These are phyloP conservation scores for Indicator maculatus DNA, from an alignment of 2,113 vertebrate genomes.

Conservation along the genomic window DNA sequence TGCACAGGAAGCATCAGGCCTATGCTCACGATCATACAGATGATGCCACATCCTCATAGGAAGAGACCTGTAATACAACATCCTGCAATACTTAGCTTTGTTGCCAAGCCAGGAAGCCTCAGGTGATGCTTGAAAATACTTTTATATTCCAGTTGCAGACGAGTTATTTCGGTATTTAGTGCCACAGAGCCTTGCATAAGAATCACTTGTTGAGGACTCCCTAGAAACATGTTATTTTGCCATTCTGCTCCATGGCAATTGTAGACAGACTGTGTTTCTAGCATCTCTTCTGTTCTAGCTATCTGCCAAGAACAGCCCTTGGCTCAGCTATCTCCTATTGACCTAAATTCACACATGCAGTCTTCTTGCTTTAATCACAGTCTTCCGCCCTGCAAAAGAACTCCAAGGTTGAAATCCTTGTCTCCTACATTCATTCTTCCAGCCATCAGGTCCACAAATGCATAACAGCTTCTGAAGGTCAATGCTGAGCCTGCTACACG, in stretches of 20 bases:
- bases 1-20: not conserved
- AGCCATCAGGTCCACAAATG: not conserved
- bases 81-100: not conserved
- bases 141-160: not conserved
- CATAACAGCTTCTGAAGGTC: not conserved
- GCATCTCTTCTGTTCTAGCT: not conserved
- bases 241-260: not conserved
- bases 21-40: accelerated
- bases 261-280: not conserved
- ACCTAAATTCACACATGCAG: not conserved
- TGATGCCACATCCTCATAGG: not conserved
- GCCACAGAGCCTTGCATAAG: not conserved
- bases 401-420: not conserved
- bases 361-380: not conserved
- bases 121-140: not conserved
- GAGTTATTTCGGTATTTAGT: not conserved
- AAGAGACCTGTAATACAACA: not conserved
- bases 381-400: not conserved
- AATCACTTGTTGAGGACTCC: not conserved
- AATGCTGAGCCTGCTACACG: not conserved
- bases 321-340: not conserved
- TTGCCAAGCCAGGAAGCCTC: constrained; percentile 8
- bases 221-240: not conserved
- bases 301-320: not conserved
- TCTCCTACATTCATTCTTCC: not conserved